Evolutionary conservation across 35 echinoderm and acorn worm genomes (phyloP).

Genomic region (Ophioderma brevispina): DNA sequence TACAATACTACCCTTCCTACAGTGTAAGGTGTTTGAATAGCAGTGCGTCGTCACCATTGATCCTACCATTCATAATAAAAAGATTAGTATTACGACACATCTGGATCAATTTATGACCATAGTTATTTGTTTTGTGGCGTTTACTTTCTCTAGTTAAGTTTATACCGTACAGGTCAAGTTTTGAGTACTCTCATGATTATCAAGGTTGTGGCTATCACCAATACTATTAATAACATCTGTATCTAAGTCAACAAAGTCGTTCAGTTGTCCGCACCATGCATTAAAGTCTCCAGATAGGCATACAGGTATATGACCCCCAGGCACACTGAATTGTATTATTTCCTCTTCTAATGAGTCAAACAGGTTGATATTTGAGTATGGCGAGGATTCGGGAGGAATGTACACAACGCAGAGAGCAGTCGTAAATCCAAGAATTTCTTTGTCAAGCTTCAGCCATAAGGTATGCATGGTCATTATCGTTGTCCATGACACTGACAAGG

Average conservation of each 20-base stretch:
- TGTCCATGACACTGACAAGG: neutral
- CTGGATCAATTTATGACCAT: neutral
- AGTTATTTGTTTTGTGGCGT: neutral
- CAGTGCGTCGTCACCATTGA: neutral
- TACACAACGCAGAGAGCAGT: neutral
- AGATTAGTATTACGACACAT: neutral
- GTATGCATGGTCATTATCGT: neutral
- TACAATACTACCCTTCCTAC: neutral
- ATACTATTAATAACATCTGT: neutral
- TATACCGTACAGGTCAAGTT: neutral
- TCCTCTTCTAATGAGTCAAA: neutral
- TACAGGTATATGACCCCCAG: neutral
- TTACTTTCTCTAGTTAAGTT: neutral
- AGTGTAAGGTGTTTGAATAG: neutral
- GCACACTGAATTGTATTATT: neutral
- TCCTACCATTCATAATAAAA: neutral
- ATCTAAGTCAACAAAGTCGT: neutral
- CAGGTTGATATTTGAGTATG: neutral
- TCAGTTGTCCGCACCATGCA: neutral
- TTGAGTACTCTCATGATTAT: neutral
- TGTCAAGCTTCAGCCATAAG: neutral
- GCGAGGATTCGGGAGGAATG: neutral
- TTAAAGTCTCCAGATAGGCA: neutral
- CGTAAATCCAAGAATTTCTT: neutral
- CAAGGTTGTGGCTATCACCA: neutral